phyloP scores from a whole-genome alignment of 2,113 vertebrate genomes.

The Passerina amoena region DNA sequence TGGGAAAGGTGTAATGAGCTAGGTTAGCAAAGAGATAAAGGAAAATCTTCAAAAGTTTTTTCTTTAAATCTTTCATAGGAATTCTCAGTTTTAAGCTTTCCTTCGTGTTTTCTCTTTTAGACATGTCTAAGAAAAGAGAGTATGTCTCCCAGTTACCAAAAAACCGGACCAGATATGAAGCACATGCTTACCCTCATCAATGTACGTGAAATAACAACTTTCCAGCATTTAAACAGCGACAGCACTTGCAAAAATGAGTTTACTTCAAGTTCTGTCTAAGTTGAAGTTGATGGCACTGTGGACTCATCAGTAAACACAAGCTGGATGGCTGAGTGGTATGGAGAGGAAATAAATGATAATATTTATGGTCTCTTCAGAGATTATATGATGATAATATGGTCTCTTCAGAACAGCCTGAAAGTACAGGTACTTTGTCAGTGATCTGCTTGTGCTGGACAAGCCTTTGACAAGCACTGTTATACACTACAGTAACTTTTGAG shows the following conservation, averaged over 20 bases:
- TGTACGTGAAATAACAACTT: neutral
- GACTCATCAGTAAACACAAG: neutral
- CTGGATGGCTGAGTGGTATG: neutral
- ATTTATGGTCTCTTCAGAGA: neutral
- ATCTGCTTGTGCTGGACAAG: neutral
- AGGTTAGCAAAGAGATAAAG: neutral
- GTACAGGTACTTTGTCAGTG: neutral
- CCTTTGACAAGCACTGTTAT: neutral
- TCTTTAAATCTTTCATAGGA: neutral
- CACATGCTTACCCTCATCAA: slow-evolving; percentile 41
- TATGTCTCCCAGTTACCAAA: slow-evolving; percentile 60
- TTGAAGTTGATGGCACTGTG: accelerated
- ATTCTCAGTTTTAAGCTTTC: neutral
- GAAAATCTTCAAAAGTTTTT: neutral
- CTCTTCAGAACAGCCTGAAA: neutral
- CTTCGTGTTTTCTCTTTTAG: slow-evolving; percentile 60
- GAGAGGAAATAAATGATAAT: neutral
- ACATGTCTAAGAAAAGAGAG: slow-evolving; percentile 73
- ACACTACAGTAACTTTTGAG: neutral
- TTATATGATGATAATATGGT: neutral
- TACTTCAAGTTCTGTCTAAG: slow-evolving; percentile 32
- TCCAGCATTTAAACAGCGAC: neutral
- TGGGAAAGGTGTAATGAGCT: neutral
- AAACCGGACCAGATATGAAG: slow-evolving; percentile 19
- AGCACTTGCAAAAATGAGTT: slow-evolving; percentile 24